Base-by-base conservation (phyloP, 1,140 invertebrate genomes). In the Eumaeus atala region DNA sequence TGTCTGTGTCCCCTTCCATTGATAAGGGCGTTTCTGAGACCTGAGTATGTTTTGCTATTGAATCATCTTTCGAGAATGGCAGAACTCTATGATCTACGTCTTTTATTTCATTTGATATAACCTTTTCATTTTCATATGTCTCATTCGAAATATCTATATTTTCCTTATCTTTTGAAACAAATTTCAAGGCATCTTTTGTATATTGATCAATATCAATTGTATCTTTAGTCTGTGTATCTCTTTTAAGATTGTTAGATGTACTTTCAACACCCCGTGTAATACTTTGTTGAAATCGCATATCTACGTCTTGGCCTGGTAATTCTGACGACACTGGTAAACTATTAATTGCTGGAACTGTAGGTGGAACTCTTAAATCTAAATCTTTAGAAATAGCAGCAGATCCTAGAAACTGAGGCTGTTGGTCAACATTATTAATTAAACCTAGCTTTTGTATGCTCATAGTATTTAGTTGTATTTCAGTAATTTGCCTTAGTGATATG, bases 391-490 rank as follows among this genome's bases (percentile, higher is more conserved):
- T 63, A 48, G 67, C 35, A 14, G 61, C 64, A 50, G 67, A 11
- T 36, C 50, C 53, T 48, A 70, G n/a, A 67, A 74, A 75, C 50
- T 66, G 69, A 12, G 71, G 36, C 57, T 77, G 71, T 70, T 78
- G 67, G 51, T 82, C 66, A 40, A 61, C 44, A 62, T 68, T 73
- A 64, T 83, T 84, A 51, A 89, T 89, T 60, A 89, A 77, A 51
- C 87, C 87, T 64, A 89, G 72, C 69, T 89, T 89, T 71, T 89
- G 87, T 61, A 89, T 89, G 62, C 77, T 89, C 78, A 88, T 85
- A 9, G 89, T 89, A 71, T 89, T 90, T 34, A 89, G 72, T 70
- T 91, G 90, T 56, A 91, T 90, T 72, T 90, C 89, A 33, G 88
- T 89, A 17, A 91, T 89, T 72, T 90, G 89, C 65, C 83, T 84